Evolutionary conservation across 2,113 vertebrate species (phyloP).

Genomic region (Salminus brasiliensis): DNA sequence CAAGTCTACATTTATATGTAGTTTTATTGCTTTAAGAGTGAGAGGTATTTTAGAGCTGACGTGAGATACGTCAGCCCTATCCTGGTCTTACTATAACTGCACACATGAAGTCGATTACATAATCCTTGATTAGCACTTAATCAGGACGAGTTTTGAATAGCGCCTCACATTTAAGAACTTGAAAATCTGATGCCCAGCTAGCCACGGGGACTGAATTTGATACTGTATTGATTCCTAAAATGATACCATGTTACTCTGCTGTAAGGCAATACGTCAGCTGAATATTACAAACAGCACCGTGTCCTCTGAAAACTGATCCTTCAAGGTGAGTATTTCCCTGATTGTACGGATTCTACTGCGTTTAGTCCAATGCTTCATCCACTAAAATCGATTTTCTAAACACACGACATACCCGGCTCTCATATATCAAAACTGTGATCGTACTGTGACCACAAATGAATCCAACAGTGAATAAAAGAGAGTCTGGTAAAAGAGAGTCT

Average conservation of each 20-base stretch:
- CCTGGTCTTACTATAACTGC: not conserved
- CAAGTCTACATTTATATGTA: too few relatives aligned
- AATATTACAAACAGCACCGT: not conserved
- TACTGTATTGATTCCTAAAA: not conserved
- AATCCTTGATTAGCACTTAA: not conserved
- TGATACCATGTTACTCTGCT: not conserved
- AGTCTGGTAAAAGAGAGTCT: too few relatives aligned
- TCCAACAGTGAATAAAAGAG: too few relatives aligned
- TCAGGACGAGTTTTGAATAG: not conserved
- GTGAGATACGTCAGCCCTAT: too few relatives aligned
- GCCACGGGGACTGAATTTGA: not conserved
- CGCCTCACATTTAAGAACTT: not conserved
- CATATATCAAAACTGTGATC: too few relatives aligned
- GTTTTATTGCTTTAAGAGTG: too few relatives aligned
- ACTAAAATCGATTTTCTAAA: too few relatives aligned
- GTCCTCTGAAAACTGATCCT: not conserved
- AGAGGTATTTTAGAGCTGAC: too few relatives aligned
- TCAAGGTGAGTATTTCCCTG: not conserved
- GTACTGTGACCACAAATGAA: too few relatives aligned
- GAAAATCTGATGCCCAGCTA: not conserved
- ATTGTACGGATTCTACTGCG: not conserved
- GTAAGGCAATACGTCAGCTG: not conserved
- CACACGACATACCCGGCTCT: too few relatives aligned
- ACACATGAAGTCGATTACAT: not conserved
- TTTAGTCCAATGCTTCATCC: not conserved